These are phyloP conservation scores for Anomalospiza imberbis DNA, from an alignment of 2,797 vertebrate species.

Conservation along the genomic window DNA sequence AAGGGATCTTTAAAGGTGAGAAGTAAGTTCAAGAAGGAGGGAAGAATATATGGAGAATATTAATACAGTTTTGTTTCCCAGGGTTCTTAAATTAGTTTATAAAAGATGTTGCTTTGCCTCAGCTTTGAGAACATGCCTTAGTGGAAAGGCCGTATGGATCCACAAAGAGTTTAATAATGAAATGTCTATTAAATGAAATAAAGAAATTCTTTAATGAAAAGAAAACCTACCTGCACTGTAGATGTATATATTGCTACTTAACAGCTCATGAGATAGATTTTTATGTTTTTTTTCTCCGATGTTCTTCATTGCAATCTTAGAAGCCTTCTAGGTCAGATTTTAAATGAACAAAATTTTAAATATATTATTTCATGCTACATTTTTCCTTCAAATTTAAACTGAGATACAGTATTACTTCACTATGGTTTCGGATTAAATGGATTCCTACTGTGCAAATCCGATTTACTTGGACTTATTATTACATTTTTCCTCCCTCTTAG, in stretches of 20 bases:
- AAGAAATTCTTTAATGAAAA: background rate
- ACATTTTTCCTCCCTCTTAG: conserved; percentile 66
- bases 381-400: background rate
- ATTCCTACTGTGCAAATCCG: background rate
- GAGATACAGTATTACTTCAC: background rate
- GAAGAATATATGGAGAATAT: background rate
- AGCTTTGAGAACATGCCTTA: background rate
- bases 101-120: background rate
- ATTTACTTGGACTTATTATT: background rate
- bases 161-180: background rate
- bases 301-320: background rate
- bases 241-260: background rate
- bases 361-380: background rate
- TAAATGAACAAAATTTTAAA: background rate
- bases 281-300: background rate
- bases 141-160: background rate
- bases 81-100: background rate
- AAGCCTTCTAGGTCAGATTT: background rate
- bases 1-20: background rate
- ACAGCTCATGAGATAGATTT: background rate
- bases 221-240: background rate
- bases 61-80: background rate
- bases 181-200: background rate
- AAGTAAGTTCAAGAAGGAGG: background rate
- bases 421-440: background rate